Conservation (phyloP, 2,113 vertebrate species). For the Rhegmatorhina hoffmannsi region DNA sequence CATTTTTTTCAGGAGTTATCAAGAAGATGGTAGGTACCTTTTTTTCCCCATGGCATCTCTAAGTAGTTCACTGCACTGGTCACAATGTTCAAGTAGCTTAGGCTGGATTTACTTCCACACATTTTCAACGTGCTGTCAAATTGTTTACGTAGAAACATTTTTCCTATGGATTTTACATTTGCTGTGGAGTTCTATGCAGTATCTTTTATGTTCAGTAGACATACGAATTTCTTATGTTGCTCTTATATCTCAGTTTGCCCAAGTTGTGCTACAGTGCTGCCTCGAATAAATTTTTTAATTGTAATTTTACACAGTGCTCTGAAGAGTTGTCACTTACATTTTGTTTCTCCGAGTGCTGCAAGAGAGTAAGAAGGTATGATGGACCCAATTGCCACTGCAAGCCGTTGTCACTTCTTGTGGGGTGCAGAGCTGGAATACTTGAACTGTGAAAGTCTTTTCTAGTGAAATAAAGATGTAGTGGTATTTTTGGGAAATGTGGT, state of each 20-base stretch:
- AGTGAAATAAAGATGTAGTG: background rate
- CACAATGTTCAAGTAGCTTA: background rate
- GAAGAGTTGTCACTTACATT: background rate
- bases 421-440: background rate
- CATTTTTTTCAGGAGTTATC: background rate
- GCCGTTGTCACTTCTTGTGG: background rate
- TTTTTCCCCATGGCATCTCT: background rate
- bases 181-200: background rate
- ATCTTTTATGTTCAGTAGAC: background rate
- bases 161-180: background rate
- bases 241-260: background rate
- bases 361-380: background rate
- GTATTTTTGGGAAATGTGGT: background rate
- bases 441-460: fast-evolving
- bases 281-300: background rate
- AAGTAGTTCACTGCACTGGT: background rate
- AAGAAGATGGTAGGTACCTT: background rate
- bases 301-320: background rate
- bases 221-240: background rate
- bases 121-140: background rate
- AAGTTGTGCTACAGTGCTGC: background rate
- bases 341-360: background rate
- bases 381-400: background rate
- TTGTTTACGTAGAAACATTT: background rate
- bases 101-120: background rate